These are phyloP conservation scores for Cherax destructor DNA, from an alignment of 1,140 invertebrate genomes.

Conservation along the genomic window DNA sequence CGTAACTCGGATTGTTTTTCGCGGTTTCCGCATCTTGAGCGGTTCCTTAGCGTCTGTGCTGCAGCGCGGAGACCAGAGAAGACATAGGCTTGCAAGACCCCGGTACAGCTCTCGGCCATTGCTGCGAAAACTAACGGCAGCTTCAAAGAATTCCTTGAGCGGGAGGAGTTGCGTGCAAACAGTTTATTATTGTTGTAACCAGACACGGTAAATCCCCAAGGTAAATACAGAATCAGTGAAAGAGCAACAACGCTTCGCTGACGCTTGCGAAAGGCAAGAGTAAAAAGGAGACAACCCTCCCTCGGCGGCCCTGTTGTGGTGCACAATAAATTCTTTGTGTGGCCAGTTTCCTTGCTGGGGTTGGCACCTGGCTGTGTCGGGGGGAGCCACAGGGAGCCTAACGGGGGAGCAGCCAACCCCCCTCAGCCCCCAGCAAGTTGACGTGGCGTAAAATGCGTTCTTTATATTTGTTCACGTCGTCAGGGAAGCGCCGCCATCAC, in stretches of 20 bases:
- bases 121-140: not conserved
- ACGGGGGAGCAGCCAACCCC: slow-evolving; percentile 43
- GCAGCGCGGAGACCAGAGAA: too few species aligned
- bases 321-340: slow-evolving; percentile 67
- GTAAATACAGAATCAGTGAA: slow-evolving; percentile 65
- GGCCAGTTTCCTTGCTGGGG: slow-evolving; percentile 64
- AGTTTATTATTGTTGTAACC: slow-evolving; percentile 65
- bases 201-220: slow-evolving; percentile 65
- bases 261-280: slow-evolving; percentile 57
- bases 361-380: slow-evolving; percentile 64
- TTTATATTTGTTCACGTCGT: slow-evolving; percentile 65
- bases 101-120: not conserved
- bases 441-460: slow-evolving; percentile 67
- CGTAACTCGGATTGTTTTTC: too few species aligned
- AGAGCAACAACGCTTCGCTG: slow-evolving; percentile 62
- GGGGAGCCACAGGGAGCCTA: slow-evolving; percentile 58
- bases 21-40: too few species aligned
- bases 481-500: slow-evolving; percentile 52
- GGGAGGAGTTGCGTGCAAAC: slow-evolving; percentile 48
- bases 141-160: slow-evolving; percentile 21
- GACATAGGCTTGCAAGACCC: not conserved
- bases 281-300: slow-evolving; percentile 61
- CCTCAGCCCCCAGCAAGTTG: slow-evolving; percentile 58
- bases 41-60: too few species aligned
- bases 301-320: slow-evolving; percentile 43